These are phyloP conservation scores for Galeopterus variegatus DNA, from an alignment of 2,113 vertebrate genomes.

Conservation along the genomic window DNA sequence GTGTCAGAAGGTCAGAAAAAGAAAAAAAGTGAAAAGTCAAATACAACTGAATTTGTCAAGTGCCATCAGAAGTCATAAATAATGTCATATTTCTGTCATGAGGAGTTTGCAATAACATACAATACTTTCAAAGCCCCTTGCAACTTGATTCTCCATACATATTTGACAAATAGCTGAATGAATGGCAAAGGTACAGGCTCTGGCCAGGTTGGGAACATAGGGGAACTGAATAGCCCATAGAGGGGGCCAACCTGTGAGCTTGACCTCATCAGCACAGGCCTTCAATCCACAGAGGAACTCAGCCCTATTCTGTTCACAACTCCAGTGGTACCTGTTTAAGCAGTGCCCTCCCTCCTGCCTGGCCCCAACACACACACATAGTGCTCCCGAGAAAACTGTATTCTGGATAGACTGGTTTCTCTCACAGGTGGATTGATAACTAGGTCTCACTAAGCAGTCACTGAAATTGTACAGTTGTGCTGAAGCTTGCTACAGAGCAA, in stretches of 20 bases:
- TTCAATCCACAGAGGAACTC: not conserved
- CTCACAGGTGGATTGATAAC: not conserved
- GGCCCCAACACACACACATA: too few relatives aligned
- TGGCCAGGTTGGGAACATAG: not conserved
- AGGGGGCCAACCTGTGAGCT: not conserved
- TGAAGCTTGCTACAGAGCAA: constrained; percentile 11
- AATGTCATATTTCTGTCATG: not conserved
- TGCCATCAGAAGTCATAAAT: not conserved
- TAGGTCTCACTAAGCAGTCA: not conserved
- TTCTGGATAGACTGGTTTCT: constrained; percentile 46
- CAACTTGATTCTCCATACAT: not conserved
- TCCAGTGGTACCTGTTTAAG: not conserved
- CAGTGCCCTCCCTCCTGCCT: not conserved
- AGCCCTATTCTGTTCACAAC: not conserved
- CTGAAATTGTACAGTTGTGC: not conserved
- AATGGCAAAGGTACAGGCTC: not conserved
- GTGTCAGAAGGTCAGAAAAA: not conserved
- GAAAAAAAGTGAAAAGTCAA: not conserved
- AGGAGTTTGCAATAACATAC: not conserved
- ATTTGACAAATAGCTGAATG: constrained; percentile 3
- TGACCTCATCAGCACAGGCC: not conserved
- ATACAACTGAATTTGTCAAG: not conserved
- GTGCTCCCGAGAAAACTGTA: not conserved
- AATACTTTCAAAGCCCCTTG: not conserved
- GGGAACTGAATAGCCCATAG: not conserved